phyloP scores from a whole-genome alignment of 2,888 invertebrate species.

The Melipona beecheii region DNA sequence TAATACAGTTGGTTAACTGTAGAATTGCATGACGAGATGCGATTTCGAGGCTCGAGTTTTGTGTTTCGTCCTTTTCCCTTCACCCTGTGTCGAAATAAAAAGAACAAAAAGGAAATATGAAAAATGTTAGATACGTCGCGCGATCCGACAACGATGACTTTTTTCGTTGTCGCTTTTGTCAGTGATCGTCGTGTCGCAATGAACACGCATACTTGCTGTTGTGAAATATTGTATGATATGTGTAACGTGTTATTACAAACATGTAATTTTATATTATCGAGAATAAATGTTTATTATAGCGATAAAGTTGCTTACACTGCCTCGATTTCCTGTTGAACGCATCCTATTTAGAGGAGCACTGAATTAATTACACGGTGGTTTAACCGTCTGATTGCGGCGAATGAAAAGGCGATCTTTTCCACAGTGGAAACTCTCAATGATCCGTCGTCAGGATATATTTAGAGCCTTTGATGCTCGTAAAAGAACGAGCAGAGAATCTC shows the following conservation, averaged over 20 bases:
- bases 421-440: not conserved
- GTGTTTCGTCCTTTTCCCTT: slow-evolving; percentile 18
- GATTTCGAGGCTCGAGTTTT: slow-evolving; percentile 36
- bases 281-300: slow-evolving; percentile 77
- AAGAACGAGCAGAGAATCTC: slow-evolving; percentile 1
- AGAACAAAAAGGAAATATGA: not conserved
- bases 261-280: slow-evolving; percentile 82
- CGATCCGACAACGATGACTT: not conserved
- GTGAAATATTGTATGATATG: slow-evolving; percentile 83
- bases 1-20: slow-evolving; percentile 33
- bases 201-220: slow-evolving; percentile 64
- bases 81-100: not conserved
- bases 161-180: not conserved
- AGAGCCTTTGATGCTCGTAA: not conserved
- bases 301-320: not conserved
- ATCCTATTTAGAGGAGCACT: slow-evolving; percentile 3
- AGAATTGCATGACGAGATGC: slow-evolving; percentile 39
- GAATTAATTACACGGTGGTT: slow-evolving; percentile 24
- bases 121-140: slow-evolving; percentile 18
- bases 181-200: slow-evolving; percentile 37
- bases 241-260: slow-evolving; percentile 78
- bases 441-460: slow-evolving; percentile 12
- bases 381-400: not conserved
- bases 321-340: not conserved
- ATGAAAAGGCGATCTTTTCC: not conserved